Conservation (phyloP, 2,113 vertebrate species). For the Epinephelus moara region DNA sequence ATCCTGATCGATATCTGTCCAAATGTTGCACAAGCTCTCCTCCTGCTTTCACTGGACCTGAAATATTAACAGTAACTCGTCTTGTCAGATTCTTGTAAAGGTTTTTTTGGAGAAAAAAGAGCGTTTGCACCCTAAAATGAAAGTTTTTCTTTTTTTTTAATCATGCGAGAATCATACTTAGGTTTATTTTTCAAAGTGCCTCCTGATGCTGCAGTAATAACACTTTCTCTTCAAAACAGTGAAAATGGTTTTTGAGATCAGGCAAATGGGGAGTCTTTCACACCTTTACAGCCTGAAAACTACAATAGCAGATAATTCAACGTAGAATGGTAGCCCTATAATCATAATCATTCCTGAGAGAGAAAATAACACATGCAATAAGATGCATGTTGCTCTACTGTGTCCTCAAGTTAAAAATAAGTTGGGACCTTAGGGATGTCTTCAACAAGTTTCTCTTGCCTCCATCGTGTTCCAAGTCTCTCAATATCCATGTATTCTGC, state of each 20-base stretch:
- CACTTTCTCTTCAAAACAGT: not conserved
- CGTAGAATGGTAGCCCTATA: no score
- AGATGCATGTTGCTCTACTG: no score
- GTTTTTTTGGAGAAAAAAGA: not conserved
- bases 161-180: not conserved
- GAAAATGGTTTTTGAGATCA: not conserved
- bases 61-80: not conserved
- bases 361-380: no score
- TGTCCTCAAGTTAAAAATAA: no score
- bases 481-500: no score
- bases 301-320: not conserved
- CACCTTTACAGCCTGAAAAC: not conserved
- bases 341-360: no score
- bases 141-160: no score
- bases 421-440: no score
- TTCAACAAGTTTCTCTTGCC: no score
- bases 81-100: not conserved
- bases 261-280: not conserved
- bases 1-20: conserved; percentile 25
- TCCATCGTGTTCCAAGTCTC: no score
- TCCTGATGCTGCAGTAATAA: not conserved
- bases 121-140: not conserved
- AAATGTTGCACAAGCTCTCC: conserved; percentile 34
- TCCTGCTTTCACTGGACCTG: not conserved
- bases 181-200: not conserved